phyloP scores from a whole-genome alignment of 2,113 vertebrate genomes.

The Acinonyx jubatus region DNA sequence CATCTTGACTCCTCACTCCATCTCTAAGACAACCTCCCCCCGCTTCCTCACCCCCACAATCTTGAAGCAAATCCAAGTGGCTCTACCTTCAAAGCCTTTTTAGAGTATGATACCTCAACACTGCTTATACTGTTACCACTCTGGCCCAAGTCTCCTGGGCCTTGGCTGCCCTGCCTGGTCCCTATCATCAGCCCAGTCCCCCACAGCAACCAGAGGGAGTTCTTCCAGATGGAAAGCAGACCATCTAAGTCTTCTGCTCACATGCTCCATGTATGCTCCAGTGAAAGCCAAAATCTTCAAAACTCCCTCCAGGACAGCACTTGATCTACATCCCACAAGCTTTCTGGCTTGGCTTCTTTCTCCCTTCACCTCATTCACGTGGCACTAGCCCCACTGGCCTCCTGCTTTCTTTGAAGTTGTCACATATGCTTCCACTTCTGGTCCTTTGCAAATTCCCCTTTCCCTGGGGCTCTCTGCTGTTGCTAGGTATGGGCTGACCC shows the following conservation, averaged over 20 bases:
- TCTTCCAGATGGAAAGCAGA: neutral
- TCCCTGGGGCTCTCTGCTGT: no score
- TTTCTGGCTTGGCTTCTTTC: neutral
- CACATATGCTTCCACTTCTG: neutral
- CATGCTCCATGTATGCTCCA: neutral
- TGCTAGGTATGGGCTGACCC: accelerated
- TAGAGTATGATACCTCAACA: no score
- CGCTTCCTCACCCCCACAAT: accelerated
- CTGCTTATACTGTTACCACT: accelerated
- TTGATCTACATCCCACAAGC: neutral
- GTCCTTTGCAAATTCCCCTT: neutral
- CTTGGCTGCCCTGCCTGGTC: no score
- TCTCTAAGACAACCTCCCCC: neutral
- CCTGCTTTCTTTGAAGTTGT: neutral
- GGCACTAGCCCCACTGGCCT: neutral
- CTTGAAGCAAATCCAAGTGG: no score
- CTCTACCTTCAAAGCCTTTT: neutral
- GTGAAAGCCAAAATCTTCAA: neutral
- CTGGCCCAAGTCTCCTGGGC: accelerated
- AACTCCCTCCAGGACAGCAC: neutral
- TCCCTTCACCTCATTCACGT: accelerated
- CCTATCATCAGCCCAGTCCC: accelerated
- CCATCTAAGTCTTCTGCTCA: neutral
- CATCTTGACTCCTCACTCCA: neutral
- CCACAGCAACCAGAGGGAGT: neutral